Evolutionary conservation across 2,797 vertebrate species (phyloP).

Genomic region (Mormyrops boulengeri): DNA sequence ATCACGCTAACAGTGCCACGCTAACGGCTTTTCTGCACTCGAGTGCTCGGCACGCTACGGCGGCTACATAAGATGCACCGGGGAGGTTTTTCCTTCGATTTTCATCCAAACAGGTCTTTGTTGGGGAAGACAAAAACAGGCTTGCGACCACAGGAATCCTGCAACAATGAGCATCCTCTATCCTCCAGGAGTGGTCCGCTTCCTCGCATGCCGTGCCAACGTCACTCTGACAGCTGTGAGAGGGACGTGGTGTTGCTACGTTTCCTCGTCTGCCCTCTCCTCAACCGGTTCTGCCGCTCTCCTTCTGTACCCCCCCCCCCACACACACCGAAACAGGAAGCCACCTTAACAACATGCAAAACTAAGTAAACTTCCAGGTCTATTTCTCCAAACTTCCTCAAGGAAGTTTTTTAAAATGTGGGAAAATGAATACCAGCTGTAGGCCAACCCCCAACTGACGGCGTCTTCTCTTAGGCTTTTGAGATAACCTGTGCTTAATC

Average conservation of each 20-base stretch:
- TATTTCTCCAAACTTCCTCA: slow-evolving; percentile 68
- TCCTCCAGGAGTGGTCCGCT: background rate
- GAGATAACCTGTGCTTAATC: slow-evolving; percentile 42
- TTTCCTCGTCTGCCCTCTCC: slow-evolving; percentile 74
- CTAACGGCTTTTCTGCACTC: background rate
- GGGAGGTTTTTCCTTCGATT: background rate
- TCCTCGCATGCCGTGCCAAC: slow-evolving; percentile 37
- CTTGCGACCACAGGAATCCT: slow-evolving; percentile 54
- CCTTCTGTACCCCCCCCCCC: slow-evolving; percentile 70
- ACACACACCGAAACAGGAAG: slow-evolving; percentile 63
- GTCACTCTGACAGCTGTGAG: slow-evolving; percentile 49
- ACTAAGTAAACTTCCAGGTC: slow-evolving; percentile 55
- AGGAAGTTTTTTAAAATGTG: slow-evolving; percentile 80
- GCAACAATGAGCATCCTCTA: slow-evolving; percentile 53
- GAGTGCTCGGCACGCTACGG: background rate
- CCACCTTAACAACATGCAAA: slow-evolving; percentile 47
- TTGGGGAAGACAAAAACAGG: slow-evolving; percentile 52
- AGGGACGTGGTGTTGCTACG: slow-evolving; percentile 22
- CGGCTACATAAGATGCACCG: background rate
- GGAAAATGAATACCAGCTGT: slow-evolving; percentile 62
- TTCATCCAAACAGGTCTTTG: slow-evolving; percentile 51
- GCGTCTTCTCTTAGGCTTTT: slow-evolving; percentile 27
- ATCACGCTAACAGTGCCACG: background rate
- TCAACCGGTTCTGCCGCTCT: slow-evolving; percentile 67
- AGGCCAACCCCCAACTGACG: slow-evolving; percentile 28